Conservation (phyloP, 2,888 invertebrate genomes). For the Pseudanteris insignis region DNA sequence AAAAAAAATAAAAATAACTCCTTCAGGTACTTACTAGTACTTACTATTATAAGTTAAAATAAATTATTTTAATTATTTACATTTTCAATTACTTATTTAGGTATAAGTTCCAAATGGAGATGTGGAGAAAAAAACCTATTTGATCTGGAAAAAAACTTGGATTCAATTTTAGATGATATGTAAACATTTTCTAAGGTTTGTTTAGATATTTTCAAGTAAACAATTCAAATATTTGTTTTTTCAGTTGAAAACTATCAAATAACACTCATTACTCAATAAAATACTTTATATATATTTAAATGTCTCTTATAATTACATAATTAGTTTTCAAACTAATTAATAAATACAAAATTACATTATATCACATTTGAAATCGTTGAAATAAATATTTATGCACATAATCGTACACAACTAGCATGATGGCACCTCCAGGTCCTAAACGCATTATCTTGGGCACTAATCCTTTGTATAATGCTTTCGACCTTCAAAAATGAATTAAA, state of each 20-base stretch:
- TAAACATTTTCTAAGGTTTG: slow-evolving; percentile 1
- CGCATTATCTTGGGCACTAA: slow-evolving; percentile 89
- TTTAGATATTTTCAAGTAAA: slow-evolving; percentile 5
- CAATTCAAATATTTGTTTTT: slow-evolving; percentile 3
- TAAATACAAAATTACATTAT: slow-evolving; percentile 1
- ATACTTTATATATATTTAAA: slow-evolving; percentile 3
- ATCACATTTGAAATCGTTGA: slow-evolving; percentile 23
- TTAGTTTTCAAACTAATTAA: no score
- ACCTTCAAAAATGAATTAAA: slow-evolving; percentile 70
- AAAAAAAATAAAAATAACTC: slow-evolving; percentile 4
- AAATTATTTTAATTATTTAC: neutral
- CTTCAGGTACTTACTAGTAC: slow-evolving; percentile 1
- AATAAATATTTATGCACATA: slow-evolving; percentile 80
- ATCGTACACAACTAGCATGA: slow-evolving; percentile 93
- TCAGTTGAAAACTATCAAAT: neutral
- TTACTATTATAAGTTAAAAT: no score
- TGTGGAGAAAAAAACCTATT: slow-evolving; percentile 48
- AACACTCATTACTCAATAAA: slow-evolving; percentile 16
- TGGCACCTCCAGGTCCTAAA: slow-evolving; percentile 93
- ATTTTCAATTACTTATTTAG: slow-evolving; percentile 31
- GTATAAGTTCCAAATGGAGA: slow-evolving; percentile 25
- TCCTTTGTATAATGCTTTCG: slow-evolving; percentile 90
- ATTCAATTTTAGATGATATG: slow-evolving; percentile 58
- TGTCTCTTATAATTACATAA: no score
- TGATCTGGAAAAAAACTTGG: slow-evolving; percentile 61